Conservation (phyloP, 2,113 vertebrate species). For the Nibea albiflora region DNA sequence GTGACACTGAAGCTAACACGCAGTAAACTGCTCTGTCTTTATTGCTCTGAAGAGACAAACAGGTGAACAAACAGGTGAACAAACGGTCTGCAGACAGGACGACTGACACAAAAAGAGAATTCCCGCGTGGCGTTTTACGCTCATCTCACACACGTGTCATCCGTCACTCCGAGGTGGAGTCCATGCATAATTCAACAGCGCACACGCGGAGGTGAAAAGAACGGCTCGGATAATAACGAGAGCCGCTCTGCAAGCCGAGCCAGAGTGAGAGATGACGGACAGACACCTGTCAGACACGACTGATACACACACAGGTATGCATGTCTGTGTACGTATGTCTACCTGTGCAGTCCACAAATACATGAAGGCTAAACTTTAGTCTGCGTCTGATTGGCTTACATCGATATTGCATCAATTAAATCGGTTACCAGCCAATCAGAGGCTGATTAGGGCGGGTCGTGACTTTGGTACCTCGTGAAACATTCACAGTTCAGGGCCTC, state of each 20-base stretch:
- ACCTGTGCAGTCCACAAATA: too few relatives aligned
- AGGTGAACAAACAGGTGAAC: background rate
- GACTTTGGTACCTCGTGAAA: too few relatives aligned
- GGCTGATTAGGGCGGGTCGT: too few relatives aligned
- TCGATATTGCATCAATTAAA: too few relatives aligned
- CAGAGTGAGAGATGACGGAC: background rate
- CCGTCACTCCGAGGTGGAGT: background rate
- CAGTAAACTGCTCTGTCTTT: slow-evolving; percentile 35
- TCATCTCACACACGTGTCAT: background rate
- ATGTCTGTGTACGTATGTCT: too few relatives aligned
- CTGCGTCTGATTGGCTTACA: too few relatives aligned
- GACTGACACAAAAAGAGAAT: background rate
- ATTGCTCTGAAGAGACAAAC: background rate
- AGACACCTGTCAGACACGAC: too few relatives aligned
- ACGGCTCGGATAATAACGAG: slow-evolving; percentile 1
- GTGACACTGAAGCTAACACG: background rate
- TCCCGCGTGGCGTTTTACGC: background rate
- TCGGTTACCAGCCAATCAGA: too few relatives aligned
- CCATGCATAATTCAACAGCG: slow-evolving; percentile 17
- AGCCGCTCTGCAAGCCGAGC: background rate
- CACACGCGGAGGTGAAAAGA: background rate
- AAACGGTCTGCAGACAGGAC: too few relatives aligned
- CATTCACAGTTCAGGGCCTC: too few relatives aligned
- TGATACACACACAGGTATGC: too few relatives aligned
- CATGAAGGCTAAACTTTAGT: too few relatives aligned